These are phyloP conservation scores for Paracentrotus lividus DNA, from an alignment of 53 echinoderm and acorn worm species.

Conservation along the genomic window DNA sequence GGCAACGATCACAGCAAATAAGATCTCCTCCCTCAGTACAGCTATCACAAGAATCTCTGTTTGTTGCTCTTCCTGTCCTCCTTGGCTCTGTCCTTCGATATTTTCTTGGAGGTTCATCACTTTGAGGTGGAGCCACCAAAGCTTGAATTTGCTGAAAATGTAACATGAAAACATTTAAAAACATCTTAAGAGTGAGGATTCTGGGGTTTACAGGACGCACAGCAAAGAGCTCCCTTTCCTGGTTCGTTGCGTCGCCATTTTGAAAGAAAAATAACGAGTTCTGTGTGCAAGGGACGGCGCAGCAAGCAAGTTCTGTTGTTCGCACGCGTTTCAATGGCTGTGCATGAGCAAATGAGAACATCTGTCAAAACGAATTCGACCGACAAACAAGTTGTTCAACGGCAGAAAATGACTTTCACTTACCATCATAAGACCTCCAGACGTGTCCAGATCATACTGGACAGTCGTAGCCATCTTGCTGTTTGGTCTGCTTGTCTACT, in stretches of 20 bases:
- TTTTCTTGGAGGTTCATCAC: conserved; percentile 94
- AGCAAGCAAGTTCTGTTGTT: conserved; percentile 45
- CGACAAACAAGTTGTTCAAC: conserved; percentile 43
- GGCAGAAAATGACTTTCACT: conserved; percentile 63
- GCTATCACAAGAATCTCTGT: conserved; percentile 97
- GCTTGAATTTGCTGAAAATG: conserved; percentile 91
- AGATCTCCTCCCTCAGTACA: conserved; percentile 97
- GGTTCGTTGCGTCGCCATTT: conserved; percentile 69
- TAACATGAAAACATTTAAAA: conserved; percentile 21
- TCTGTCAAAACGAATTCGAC: conserved; percentile 53
- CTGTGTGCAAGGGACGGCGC: not conserved
- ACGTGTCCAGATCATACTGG: conserved; percentile 97
- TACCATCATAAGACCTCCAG: conserved; percentile 98
- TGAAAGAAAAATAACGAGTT: conserved; percentile 68
- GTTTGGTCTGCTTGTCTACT: not conserved
- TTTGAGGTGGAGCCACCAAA: conserved; percentile 93
- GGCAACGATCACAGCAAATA: conserved; percentile 97
- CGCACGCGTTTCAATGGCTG: conserved; percentile 61
- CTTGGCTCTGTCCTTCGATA: conserved; percentile 85
- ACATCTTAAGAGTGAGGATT: not conserved
- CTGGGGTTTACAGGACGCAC: not conserved
- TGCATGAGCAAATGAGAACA: conserved; percentile 51
- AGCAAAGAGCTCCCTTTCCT: conserved; percentile 44
- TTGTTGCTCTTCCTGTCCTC: conserved; percentile 87
- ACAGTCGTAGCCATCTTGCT: conserved; percentile 86